phyloP scores from a whole-genome alignment of 2,888 invertebrate genomes.

The Lasioglossum oenotherae region DNA sequence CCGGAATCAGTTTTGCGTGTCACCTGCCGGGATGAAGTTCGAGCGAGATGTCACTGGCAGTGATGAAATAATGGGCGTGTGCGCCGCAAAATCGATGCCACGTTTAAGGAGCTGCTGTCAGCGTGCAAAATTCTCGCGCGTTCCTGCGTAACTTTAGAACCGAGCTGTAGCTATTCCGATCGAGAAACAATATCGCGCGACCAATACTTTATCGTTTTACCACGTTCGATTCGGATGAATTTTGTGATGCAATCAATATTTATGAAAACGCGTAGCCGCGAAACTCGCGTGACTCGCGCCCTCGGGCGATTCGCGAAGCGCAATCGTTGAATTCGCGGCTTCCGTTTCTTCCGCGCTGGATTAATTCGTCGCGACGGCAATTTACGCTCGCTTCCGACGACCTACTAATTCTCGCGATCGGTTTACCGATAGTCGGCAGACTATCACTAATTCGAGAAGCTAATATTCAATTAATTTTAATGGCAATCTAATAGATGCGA shows the following conservation, averaged over 20 bases:
- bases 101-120: slow-evolving; percentile 37
- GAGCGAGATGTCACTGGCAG: slow-evolving; percentile 5
- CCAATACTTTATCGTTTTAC: neutral
- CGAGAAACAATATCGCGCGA: neutral
- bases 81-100: slow-evolving; percentile 48
- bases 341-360: slow-evolving; percentile 9
- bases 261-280: neutral
- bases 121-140: slow-evolving; percentile 33
- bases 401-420: neutral
- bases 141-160: neutral
- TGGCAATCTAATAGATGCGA: neutral
- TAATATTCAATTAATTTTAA: slow-evolving; percentile 2
- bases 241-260: neutral
- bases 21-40: neutral
- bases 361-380: slow-evolving; percentile 9
- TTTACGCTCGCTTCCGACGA: slow-evolving; percentile 6
- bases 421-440: neutral
- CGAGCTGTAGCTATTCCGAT: neutral
- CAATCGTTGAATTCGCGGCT: neutral
- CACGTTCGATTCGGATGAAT: neutral
- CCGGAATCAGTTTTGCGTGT: slow-evolving; percentile 1
- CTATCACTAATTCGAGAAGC: neutral
- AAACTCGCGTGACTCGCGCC: neutral
- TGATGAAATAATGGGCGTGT: slow-evolving; percentile 44
- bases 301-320: neutral